Percentiles rank a stretch among this genome's conserved stretches.
phyloP scores from a whole-genome alignment of 2,113 vertebrate species.

The Apteryx mantelli region DNA sequence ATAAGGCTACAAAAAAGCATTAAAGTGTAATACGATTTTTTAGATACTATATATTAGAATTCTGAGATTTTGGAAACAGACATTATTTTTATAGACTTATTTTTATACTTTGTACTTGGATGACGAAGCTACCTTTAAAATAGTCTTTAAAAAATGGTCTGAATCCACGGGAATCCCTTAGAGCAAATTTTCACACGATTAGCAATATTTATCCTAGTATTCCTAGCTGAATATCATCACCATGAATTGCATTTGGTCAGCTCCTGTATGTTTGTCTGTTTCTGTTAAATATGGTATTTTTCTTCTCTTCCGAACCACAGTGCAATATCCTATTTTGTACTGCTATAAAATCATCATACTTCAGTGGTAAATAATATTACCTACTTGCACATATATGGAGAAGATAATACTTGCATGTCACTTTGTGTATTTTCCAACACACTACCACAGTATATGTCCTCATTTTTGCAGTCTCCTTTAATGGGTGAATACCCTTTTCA shows the following conservation, averaged over 20 bases:
- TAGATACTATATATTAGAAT: not conserved
- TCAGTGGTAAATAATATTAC: not conserved
- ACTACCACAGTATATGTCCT: not conserved
- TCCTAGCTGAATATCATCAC: not conserved
- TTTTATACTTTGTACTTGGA: not conserved
- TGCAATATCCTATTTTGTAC: not conserved
- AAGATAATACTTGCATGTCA: not conserved
- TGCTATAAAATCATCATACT: not conserved
- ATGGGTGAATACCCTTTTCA: not conserved
- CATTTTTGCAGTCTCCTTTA: not conserved
- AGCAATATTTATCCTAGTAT: not conserved
- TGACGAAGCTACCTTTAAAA: not conserved
- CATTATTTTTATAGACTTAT: too few relatives aligned
- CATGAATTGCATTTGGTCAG: not conserved
- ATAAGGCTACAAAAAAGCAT: not conserved
- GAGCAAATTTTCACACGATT: not conserved
- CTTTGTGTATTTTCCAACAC: not conserved
- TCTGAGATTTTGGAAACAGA: not conserved
- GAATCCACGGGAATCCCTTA: not conserved
- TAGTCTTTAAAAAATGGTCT: not conserved
- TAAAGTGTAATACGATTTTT: not conserved
- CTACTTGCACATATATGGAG: too few relatives aligned
- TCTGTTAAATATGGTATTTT: not conserved
- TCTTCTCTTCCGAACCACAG: not conserved
- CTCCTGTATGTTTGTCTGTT: not conserved